Conservation (phyloP, 2,888 invertebrate species). For the Lasioglossum vierecki region DNA sequence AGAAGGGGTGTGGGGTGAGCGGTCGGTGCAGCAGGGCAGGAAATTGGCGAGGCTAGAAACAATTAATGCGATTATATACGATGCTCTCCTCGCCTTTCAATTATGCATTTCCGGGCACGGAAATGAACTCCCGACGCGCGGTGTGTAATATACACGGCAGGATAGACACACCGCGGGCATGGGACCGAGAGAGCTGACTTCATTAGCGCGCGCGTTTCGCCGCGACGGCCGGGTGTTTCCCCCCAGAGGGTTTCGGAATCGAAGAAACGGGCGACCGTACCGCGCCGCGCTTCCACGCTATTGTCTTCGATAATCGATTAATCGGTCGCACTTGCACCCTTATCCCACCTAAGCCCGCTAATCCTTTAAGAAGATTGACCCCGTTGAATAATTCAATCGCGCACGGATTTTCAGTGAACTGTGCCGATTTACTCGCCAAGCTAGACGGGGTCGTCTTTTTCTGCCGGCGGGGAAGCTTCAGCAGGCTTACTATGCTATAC, state of each 20-base stretch:
- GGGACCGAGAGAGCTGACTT: background rate
- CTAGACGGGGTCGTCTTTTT: background rate
- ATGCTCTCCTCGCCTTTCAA: conserved; percentile 78
- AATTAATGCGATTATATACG: conserved; percentile 80
- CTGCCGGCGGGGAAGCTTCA: background rate
- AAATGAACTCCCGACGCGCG: conserved; percentile 71
- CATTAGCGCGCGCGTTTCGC: background rate
- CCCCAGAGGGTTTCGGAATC: background rate
- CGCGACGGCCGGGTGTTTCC: background rate
- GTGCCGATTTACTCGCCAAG: background rate
- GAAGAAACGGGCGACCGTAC: conserved; percentile 26
- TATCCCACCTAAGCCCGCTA: conserved; percentile 46
- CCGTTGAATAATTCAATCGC: conserved; percentile 52
- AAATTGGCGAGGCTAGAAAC: conserved; percentile 80
- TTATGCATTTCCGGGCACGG: conserved; percentile 79
- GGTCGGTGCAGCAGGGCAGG: conserved; percentile 67
- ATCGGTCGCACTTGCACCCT: conserved; percentile 61
- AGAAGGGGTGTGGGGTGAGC: conserved; percentile 2
- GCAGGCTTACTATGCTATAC: background rate
- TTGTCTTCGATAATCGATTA: conserved; percentile 62
- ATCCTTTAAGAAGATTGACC: conserved; percentile 59
- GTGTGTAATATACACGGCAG: conserved; percentile 11
- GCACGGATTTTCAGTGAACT: conserved; percentile 48
- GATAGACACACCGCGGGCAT: background rate
- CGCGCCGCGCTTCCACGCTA: conserved; percentile 41